phyloP scores from a whole-genome alignment of 2,113 vertebrate genomes.

The Prunella fulvescens region DNA sequence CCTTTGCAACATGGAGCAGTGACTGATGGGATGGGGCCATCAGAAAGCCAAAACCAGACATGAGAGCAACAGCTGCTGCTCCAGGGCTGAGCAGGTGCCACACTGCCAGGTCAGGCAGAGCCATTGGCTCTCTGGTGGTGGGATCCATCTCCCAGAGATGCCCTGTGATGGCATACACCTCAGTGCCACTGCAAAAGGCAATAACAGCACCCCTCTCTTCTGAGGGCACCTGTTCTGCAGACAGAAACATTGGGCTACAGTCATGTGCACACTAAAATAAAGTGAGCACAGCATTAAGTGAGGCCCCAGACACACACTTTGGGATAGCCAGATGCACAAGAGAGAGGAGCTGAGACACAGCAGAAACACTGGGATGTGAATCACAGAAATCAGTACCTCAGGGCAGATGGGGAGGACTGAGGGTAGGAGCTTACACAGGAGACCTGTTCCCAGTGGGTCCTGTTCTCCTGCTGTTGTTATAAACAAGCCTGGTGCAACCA shows the following conservation, averaged over 20 bases:
- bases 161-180: background rate
- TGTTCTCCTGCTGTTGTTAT: background rate
- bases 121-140: background rate
- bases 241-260: background rate
- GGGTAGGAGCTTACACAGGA: background rate
- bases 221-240: background rate
- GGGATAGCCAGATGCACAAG: background rate
- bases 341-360: background rate
- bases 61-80: background rate
- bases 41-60: background rate
- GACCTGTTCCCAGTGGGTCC: background rate
- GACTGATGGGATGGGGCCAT: background rate
- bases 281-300: background rate
- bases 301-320: fast-evolving
- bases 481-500: background rate
- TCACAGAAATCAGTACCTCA: fast-evolving
- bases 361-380: background rate
- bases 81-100: background rate
- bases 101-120: background rate
- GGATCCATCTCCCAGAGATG: background rate
- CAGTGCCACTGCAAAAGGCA: background rate
- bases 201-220: background rate
- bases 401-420: background rate
- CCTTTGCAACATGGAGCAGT: fast-evolving
- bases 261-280: background rate